Conservation (phyloP, 2,113 vertebrate genomes). For the Rutilus rutilus region DNA sequence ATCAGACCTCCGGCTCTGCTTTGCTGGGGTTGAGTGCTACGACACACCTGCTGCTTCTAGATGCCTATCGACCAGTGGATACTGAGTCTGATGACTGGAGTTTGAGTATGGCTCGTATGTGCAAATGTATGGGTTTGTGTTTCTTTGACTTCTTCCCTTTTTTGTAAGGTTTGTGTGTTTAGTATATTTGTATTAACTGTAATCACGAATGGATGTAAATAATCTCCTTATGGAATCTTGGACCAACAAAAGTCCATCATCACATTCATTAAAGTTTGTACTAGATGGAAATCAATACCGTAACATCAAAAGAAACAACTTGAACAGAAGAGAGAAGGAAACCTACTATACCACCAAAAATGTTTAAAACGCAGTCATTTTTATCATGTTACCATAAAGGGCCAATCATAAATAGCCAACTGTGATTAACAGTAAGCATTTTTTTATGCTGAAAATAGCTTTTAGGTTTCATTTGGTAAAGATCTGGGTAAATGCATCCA, state of each 20-base stretch:
- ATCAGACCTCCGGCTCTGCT: conserved; percentile 40
- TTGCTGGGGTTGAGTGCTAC: conserved; percentile 51
- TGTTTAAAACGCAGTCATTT: neutral
- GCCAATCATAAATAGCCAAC: neutral
- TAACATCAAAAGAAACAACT: neutral
- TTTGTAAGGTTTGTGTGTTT: neutral
- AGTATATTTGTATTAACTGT: conserved; percentile 36
- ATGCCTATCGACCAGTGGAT: conserved; percentile 45
- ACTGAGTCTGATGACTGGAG: neutral
- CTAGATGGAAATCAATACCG: neutral
- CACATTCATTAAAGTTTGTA: neutral
- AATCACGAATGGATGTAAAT: conserved; percentile 35
- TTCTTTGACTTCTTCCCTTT: conserved; percentile 4
- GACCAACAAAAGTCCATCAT: conserved; percentile 33
- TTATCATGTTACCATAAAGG: neutral
- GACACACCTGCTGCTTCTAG: conserved; percentile 65
- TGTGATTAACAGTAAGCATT: neutral
- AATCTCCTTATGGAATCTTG: conserved; percentile 12
- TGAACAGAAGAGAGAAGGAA: conserved; percentile 4
- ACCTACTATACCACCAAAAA: neutral
- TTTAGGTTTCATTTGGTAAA: neutral
- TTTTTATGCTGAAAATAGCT: too few species aligned
- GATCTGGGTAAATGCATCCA: too few species aligned
- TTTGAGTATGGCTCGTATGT: neutral
- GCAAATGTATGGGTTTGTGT: conserved; percentile 31